A percentile compares a stretch with the other conserved stretches of the same genome.
Evolutionary conservation across 2,888 invertebrate genomes (phyloP).

Genomic region (Diaphora mendica): DNA sequence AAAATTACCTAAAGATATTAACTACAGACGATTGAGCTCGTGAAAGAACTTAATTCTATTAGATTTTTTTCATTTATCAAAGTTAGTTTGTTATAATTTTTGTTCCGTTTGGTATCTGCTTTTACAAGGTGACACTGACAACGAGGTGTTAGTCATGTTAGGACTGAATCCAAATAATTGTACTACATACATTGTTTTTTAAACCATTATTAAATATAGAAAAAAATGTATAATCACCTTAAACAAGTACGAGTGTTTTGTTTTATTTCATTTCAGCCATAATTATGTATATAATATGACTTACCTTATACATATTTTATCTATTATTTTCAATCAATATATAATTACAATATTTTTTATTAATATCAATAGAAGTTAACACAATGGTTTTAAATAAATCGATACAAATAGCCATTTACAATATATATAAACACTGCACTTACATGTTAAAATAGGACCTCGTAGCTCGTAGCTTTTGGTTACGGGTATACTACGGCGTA

Average conservation of each 20-base stretch:
- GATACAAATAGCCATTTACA: conserved; percentile 3
- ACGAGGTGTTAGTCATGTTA: neutral
- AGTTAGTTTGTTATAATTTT: neutral
- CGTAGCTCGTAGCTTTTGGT: conserved; percentile 9
- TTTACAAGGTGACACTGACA: neutral
- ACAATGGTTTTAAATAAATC: conserved; percentile 1
- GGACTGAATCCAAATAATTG: too few species aligned
- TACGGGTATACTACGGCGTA: conserved; percentile 20
- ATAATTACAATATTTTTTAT: neutral
- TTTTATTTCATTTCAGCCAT: neutral
- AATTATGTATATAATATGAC: too few species aligned
- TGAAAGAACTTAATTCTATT: neutral
- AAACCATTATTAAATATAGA: too few species aligned
- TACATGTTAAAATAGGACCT: neutral
- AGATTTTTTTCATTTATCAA: neutral
- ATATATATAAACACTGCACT: neutral
- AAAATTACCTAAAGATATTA: neutral
- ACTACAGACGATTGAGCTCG: neutral
- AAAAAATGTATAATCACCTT: too few species aligned
- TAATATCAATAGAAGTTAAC: conserved; percentile 3
- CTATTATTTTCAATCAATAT: too few species aligned
- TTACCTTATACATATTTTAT: too few species aligned
- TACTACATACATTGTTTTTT: neutral
- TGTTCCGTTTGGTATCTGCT: neutral
- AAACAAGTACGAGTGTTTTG: neutral